phyloP scores from a whole-genome alignment of 1,140 invertebrate species.

The Lucilia cuprina region DNA sequence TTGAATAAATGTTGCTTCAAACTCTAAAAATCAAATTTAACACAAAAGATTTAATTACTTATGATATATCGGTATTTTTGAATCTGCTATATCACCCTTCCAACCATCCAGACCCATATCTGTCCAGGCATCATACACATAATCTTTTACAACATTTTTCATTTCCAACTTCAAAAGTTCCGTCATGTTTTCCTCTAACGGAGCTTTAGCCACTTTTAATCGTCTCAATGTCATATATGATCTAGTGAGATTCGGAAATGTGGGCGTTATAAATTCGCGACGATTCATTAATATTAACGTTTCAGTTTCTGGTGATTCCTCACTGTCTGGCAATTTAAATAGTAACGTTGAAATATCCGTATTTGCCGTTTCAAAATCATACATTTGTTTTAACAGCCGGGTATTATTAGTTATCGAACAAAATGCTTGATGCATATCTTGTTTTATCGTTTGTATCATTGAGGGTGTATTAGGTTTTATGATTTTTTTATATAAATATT shows the following conservation, averaged over 20 bases:
- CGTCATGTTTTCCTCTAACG: not conserved
- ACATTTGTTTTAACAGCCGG: slow-evolving; percentile 56
- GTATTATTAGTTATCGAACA: slow-evolving; percentile 53
- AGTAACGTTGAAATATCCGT: slow-evolving; percentile 44
- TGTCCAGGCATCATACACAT: slow-evolving; percentile 42
- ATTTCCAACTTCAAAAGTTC: slow-evolving; percentile 13
- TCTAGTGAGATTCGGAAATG: slow-evolving; percentile 54
- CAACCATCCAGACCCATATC: slow-evolving; percentile 52
- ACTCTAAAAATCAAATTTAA: too few species aligned
- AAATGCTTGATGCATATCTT: slow-evolving; percentile 55
- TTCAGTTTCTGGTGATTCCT: not conserved
- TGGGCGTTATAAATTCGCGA: slow-evolving; percentile 51
- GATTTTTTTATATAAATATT: slow-evolving; percentile 37
- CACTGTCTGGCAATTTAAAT: slow-evolving; percentile 50
- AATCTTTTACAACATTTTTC: not conserved
- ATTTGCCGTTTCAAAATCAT: slow-evolving; percentile 46
- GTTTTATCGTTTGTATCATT: slow-evolving; percentile 38
- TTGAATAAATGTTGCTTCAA: too few species aligned
- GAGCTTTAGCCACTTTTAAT: slow-evolving; percentile 37
- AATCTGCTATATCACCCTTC: slow-evolving; percentile 48
- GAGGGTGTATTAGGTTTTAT: not conserved
- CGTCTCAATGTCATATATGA: slow-evolving; percentile 37
- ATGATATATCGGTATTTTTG: not conserved
- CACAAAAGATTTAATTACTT: not conserved
- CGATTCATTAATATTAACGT: slow-evolving; percentile 46